Percentiles rank a stretch among this genome's conserved stretches.
phyloP scores from a whole-genome alignment of 2,888 invertebrate species.

The Podabrus alpinus region DNA sequence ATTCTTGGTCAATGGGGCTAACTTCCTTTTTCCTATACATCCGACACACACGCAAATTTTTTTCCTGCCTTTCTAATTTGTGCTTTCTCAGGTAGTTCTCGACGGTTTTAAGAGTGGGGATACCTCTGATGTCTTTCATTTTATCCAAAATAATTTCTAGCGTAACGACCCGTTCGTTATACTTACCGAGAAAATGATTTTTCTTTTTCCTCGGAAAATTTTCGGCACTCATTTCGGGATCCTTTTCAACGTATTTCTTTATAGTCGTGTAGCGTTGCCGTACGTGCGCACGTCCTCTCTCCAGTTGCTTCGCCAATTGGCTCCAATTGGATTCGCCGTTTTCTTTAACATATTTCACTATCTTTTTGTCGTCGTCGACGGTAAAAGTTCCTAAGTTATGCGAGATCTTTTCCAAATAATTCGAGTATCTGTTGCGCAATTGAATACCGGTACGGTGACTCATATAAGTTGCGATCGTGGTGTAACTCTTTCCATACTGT shows the following conservation, averaged over 20 bases:
- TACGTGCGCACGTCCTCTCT: conserved; percentile 57
- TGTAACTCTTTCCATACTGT: conserved; percentile 65
- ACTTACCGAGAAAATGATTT: not conserved
- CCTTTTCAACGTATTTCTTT: conserved; percentile 55
- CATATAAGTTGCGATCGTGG: conserved; percentile 60
- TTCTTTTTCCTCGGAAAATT: conserved; percentile 51
- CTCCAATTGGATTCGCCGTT: conserved; percentile 54
- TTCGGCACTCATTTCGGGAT: conserved; percentile 53
- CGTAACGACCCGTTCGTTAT: not conserved
- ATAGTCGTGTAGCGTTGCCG: conserved; percentile 58
- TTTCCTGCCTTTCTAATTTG: not conserved
- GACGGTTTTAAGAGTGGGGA: not conserved
- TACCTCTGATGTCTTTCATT: not conserved
- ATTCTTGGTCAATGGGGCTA: conserved; percentile 15
- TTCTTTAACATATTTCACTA: conserved; percentile 60
- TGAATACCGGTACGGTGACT: conserved; percentile 67
- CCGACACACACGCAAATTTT: not conserved
- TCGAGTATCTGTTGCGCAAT: conserved; percentile 63
- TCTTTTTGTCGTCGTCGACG: conserved; percentile 66
- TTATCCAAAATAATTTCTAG: not conserved
- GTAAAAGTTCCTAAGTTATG: conserved; percentile 62
- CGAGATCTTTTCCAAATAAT: conserved; percentile 52
- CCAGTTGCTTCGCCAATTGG: conserved; percentile 59
- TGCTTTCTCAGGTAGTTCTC: not conserved
- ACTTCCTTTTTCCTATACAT: not conserved